A percentile compares a stretch with the other conserved stretches of the same genome.
Conservation (phyloP, 1,140 invertebrate species). For the Diploscapter pachys region DNA sequence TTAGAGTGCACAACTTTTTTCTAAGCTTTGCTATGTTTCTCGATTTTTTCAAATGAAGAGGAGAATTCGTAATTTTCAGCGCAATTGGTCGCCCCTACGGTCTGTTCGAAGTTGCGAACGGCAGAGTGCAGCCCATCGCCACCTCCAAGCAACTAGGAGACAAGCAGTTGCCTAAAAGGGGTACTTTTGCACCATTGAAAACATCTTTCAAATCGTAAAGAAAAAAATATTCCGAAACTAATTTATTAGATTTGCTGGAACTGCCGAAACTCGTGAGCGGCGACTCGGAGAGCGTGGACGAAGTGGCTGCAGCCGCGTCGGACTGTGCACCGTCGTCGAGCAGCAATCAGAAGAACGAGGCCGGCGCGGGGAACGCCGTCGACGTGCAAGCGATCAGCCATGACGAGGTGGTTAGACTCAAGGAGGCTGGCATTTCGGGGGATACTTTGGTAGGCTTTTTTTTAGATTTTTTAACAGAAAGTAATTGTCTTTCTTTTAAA, state of each 20-base stretch:
- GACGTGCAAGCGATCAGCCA: not conserved
- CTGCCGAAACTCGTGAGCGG: not conserved
- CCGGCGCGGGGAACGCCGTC: not conserved
- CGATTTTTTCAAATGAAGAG: not conserved
- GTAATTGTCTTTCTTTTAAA: not conserved
- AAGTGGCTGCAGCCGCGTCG: not conserved
- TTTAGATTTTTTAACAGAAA: too few species aligned
- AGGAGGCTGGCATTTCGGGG: not conserved
- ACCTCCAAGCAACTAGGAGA: not conserved
- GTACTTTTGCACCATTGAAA: not conserved
- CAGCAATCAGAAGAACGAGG: not conserved
- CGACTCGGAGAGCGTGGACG: not conserved
- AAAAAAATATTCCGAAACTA: not conserved
- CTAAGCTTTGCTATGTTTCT: too few species aligned
- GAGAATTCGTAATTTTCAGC: constrained; percentile 11
- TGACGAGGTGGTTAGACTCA: not conserved
- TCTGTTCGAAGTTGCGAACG: constrained; percentile 19
- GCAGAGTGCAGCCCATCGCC: not conserved
- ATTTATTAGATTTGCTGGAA: constrained; percentile 2
- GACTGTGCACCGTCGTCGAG: too few species aligned
- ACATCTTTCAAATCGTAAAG: not conserved
- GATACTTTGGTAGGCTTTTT: not conserved
- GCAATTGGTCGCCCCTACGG: constrained; percentile 22
- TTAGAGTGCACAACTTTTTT: too few species aligned
- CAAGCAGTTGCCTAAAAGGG: not conserved